Base-by-base conservation (phyloP, 2,888 invertebrate genomes). In the Nomada goodeniana region DNA sequence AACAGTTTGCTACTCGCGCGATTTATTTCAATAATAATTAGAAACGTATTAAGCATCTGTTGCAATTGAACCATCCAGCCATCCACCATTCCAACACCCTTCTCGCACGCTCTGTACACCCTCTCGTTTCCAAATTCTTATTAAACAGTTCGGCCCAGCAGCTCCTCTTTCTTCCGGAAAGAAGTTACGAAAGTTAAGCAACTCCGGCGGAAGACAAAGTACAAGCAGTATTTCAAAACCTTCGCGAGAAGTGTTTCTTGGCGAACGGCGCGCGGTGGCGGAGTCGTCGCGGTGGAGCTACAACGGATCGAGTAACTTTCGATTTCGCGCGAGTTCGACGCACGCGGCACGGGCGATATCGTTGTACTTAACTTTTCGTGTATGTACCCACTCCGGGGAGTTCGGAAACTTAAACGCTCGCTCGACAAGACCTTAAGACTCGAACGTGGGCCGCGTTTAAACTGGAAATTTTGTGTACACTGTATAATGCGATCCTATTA, bases 401-500 rank as follows among this genome's bases (percentile, higher is more conserved):
- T 82, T 85, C 53, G 59, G 74, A 60, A 85, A 87, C 81, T 87
- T 78, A 81, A 85, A 76, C 76, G 87, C 61, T 52, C 81, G 80
- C 65, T 69, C 65, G 76, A 74, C 82, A 83, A 77, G 86, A 63
- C 86, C 80, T 84, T 83, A 81, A 83, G 78, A 80, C 82, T 78
- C 70, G 84, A 84, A 88, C 88, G 88, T 84, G 87, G 85, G 36
- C 67, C 87, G 88, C 87, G 83, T 88, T 89, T 86, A 87, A 88
- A 88, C 88, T 88, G 86, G 84, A 90, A 91, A 91, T 91, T 91
- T 90, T 90, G 90, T 91, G 90, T 91, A 90, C 89, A 89, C 89
- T 89, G 92, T 88, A 93, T 93, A 92, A 92, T 93, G 83, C 89
- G 74, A 83, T 82, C 90, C 89, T 89, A 93, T 93, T 93, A 93